Evolutionary conservation across 2,797 vertebrate species (phyloP).

Genomic region (Mormyrus hasselquistii): DNA sequence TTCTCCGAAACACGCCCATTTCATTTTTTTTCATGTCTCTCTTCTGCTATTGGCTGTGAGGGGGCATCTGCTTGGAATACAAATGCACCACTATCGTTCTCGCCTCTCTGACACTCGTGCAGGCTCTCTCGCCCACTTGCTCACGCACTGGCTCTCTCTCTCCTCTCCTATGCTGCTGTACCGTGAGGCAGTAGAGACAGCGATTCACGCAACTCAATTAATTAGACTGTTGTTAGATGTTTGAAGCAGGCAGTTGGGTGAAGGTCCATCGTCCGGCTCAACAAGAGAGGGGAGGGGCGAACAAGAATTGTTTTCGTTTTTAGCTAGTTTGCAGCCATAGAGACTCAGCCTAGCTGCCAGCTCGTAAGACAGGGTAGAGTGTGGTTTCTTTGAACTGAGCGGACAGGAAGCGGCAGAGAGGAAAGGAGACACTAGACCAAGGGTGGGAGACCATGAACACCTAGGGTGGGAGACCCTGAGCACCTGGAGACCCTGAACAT

Average conservation of each 20-base stretch:
- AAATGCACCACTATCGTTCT: constrained; percentile 20
- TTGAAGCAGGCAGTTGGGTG: background rate
- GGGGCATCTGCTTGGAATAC: constrained; percentile 5
- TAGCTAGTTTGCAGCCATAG: background rate
- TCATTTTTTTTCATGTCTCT: background rate
- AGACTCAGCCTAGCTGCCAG: background rate
- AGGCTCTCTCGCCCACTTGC: constrained; percentile 4
- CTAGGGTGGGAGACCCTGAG: background rate
- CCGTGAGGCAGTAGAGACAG: background rate
- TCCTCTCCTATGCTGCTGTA: constrained; percentile 16
- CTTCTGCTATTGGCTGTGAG: constrained; percentile 4
- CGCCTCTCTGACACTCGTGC: constrained; percentile 3
- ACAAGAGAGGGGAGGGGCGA: background rate
- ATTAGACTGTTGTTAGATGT: background rate
- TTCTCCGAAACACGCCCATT: background rate
- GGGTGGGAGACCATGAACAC: background rate
- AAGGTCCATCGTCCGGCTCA: background rate
- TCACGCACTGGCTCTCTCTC: background rate
- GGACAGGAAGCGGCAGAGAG: background rate
- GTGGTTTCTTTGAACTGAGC: background rate
- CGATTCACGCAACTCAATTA: constrained; percentile 3
- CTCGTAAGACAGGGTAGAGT: background rate
- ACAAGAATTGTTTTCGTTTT: background rate
- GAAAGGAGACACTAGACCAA: background rate
- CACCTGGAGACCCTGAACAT: background rate